Base-by-base conservation (phyloP, 2,888 invertebrate genomes). In the Amaurobius ferox region DNA sequence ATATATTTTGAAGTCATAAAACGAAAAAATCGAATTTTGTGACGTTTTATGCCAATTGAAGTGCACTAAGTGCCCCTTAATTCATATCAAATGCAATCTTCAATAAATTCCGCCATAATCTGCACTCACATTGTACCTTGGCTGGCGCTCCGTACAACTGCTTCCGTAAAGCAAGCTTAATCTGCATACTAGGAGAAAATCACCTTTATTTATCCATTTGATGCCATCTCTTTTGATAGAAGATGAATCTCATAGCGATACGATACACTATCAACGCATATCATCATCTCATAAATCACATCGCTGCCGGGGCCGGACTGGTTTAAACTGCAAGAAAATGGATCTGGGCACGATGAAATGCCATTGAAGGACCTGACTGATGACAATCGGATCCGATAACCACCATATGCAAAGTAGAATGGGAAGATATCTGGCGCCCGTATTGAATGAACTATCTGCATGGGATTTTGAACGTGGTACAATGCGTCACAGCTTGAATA, bases 291-390 rank as follows among this genome's bases (percentile, higher is more conserved):
- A 55, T 55, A 55, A 55, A 55, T 55, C 55, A 23, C 19, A 55
- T 23, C 55, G 16, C 55, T 55, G 19, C 23, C 55, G 19, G 55
- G 23, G 19, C 23, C 55, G 19, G 55, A 11, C 55, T 23, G 55
- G 23, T 55, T 23, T 55, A 55, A 55, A 55, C 55, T 55, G 23
- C 55, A 5, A 11, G 55, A 55, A 55, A 55, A 55, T 55, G 55
- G 55, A 55, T 16, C 23, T 55, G n/a, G 55, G 55, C 55, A 23
- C 19, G 55, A 55, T 55, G 23, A 55, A 55, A 55, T 23, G 55
- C 1, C 55, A 23, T 23, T 55, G 19, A 16, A 13, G 44, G 44
- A 11, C n/a, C n/a, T 44, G 1, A 23, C 5, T 5, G 55, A 5
- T 23, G 55, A 55, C 23, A 16, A 55, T 55, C 55, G 1, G 55